Conservation (phyloP, 1,140 invertebrate genomes). For the Sesamia nonagrioides region DNA sequence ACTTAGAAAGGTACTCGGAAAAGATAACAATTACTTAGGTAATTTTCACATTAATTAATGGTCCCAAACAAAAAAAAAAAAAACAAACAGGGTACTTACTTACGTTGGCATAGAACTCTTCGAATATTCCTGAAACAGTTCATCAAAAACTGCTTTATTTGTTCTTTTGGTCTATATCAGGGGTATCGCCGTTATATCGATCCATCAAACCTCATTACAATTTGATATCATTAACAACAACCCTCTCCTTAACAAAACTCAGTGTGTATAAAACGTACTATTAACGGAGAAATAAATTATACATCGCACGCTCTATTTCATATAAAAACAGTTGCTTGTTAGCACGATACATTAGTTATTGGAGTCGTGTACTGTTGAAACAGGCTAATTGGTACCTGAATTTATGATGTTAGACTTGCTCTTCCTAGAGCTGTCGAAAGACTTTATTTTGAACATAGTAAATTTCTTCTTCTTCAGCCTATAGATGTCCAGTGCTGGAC, state of each 20-base stretch:
- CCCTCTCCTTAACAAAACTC: slow-evolving; percentile 26
- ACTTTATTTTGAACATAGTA: background rate
- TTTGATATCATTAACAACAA: background rate
- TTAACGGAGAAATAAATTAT: slow-evolving; percentile 44
- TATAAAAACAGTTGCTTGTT: slow-evolving; percentile 10
- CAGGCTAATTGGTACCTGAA: slow-evolving; percentile 7
- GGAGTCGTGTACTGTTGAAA: slow-evolving; percentile 24
- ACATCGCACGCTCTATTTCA: slow-evolving; percentile 35
- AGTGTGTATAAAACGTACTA: slow-evolving; percentile 19
- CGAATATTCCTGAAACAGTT: too few relatives aligned
- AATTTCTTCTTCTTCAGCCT: too few relatives aligned
- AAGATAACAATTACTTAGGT: too few relatives aligned
- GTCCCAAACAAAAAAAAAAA: too few relatives aligned
- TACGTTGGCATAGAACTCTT: too few relatives aligned
- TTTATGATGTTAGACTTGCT: background rate
- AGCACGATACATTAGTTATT: slow-evolving; percentile 38
- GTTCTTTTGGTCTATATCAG: too few relatives aligned
- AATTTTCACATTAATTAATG: too few relatives aligned
- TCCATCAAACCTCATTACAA: background rate
- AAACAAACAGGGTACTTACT: too few relatives aligned
- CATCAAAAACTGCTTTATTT: too few relatives aligned
- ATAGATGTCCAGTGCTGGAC: too few relatives aligned
- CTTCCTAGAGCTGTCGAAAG: background rate
- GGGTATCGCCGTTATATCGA: too few relatives aligned
- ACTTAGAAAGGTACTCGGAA: too few relatives aligned